Evolutionary conservation across 2,113 vertebrate species (phyloP).

Genomic region (Glaucomys volans): DNA sequence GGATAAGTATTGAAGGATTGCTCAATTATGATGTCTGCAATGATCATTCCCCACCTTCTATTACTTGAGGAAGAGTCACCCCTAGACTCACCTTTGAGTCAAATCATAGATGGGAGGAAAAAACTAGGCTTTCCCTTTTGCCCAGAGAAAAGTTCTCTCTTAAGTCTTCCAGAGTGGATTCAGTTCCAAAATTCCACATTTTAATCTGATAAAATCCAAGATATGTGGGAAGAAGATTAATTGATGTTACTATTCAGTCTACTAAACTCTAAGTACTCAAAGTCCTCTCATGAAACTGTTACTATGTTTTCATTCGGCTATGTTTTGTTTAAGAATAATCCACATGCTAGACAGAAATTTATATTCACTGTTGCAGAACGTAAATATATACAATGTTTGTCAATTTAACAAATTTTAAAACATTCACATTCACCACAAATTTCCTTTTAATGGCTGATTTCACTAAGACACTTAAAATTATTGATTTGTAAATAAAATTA

Average conservation of each 20-base stretch:
- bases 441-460: constrained; percentile 25
- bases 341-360: not conserved
- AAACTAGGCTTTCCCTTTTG: constrained; percentile 63
- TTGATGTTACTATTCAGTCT: not conserved
- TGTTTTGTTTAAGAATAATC: not conserved
- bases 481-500: constrained; percentile 58
- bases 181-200: constrained; percentile 53
- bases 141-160: constrained; percentile 29
- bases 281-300: not conserved
- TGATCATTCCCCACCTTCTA: constrained; percentile 8
- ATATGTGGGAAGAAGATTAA: constrained; percentile 31
- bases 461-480: constrained; percentile 2
- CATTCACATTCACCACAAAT: not conserved
- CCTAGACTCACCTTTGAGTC: not conserved
- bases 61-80: constrained; percentile 4
- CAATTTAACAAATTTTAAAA: not conserved
- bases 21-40: constrained; percentile 35
- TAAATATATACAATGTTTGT: not conserved
- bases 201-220: constrained; percentile 53
- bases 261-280: not conserved
- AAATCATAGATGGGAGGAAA: not conserved
- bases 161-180: not conserved
- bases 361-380: not conserved
- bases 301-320: not conserved
- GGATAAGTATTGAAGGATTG: constrained; percentile 50